phyloP scores from a whole-genome alignment of 2,888 invertebrate genomes.

The Myopa testacea region DNA sequence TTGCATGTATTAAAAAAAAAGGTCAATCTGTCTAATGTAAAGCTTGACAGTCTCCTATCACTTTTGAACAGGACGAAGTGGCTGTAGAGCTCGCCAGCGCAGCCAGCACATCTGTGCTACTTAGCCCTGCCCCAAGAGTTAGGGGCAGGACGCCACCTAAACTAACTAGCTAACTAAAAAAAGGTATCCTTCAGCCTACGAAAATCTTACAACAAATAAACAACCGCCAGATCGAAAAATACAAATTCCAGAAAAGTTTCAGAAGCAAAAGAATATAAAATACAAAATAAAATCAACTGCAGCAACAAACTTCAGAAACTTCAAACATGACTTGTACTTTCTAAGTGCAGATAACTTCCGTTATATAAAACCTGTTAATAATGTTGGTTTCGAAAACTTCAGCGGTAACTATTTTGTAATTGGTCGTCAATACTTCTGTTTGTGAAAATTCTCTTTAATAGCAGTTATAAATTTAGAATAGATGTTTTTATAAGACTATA shows the following conservation, averaged over 20 bases:
- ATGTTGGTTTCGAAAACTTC: constrained; percentile 4
- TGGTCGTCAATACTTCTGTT: not conserved
- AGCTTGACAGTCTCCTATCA: too few species aligned
- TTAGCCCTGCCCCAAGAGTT: too few species aligned
- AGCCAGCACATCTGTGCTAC: too few species aligned
- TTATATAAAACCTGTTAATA: constrained; percentile 16
- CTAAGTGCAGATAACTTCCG: not conserved
- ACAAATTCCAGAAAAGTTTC: not conserved
- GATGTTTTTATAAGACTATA: not conserved
- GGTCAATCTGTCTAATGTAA: not conserved
- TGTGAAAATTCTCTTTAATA: not conserved
- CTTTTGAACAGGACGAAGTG: too few species aligned
- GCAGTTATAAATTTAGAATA: not conserved
- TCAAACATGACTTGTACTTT: not conserved
- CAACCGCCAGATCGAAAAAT: constrained; percentile 10
- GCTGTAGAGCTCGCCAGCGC: too few species aligned
- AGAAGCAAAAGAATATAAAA: not conserved
- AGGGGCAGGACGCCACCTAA: too few species aligned
- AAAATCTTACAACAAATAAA: constrained; percentile 28
- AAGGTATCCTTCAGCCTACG: constrained; percentile 11
- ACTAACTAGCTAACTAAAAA: constrained; percentile 14
- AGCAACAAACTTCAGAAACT: not conserved
- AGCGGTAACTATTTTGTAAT: not conserved
- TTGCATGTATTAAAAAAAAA: not conserved
- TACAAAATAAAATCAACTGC: not conserved